These are phyloP conservation scores for Brienomyrus brachyistius DNA, from an alignment of 2,113 vertebrate genomes.

Conservation along the genomic window DNA sequence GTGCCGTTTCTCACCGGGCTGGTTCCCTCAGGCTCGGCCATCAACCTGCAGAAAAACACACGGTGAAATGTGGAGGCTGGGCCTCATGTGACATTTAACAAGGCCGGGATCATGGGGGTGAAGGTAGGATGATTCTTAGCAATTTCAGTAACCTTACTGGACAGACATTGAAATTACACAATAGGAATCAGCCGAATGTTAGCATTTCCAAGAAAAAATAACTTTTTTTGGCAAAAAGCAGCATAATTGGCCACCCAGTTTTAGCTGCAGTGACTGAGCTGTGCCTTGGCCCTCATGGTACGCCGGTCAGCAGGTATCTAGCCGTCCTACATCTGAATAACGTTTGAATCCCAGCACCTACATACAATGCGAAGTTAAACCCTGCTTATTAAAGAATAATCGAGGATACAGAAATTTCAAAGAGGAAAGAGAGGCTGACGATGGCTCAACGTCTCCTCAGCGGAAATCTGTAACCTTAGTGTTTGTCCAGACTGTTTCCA, in stretches of 20 bases:
- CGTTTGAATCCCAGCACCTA: neutral
- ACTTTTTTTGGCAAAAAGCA: neutral
- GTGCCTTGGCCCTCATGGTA: neutral
- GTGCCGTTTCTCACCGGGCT: neutral
- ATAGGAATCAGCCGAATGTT: neutral
- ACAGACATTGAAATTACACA: neutral
- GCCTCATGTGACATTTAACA: neutral
- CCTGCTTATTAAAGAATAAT: neutral
- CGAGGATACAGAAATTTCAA: neutral
- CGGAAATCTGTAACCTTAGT: neutral
- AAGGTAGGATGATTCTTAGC: neutral
- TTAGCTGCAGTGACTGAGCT: neutral
- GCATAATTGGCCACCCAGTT: neutral
- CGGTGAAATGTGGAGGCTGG: neutral
- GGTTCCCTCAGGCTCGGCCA: neutral
- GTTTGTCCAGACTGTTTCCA: neutral
- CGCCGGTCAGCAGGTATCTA: neutral
- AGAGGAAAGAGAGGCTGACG: neutral
- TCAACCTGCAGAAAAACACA: neutral
- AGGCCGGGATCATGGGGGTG: neutral
- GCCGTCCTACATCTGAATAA: neutral
- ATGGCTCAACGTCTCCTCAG: neutral
- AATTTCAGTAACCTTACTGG: neutral
- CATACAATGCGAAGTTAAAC: neutral
- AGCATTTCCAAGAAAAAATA: neutral